These are phyloP conservation scores for Cyprinella venusta DNA, from an alignment of 2,797 vertebrate species.

Conservation along the genomic window DNA sequence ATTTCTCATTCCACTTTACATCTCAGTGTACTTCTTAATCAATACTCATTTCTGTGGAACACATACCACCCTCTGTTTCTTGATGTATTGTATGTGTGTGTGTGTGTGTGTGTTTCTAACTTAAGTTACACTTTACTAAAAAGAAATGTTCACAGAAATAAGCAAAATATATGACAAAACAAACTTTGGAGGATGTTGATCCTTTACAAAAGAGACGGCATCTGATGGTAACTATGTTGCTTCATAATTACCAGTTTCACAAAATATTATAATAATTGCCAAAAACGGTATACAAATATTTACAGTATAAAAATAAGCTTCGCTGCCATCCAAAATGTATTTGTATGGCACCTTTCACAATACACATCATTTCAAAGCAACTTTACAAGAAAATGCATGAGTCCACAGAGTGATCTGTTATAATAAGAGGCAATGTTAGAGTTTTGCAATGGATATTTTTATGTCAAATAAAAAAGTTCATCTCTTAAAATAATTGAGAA, in stretches of 20 bases:
- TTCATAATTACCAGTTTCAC: neutral
- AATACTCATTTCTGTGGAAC: constrained; percentile 37
- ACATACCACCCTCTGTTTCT: constrained; percentile 13
- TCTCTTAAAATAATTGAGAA: neutral
- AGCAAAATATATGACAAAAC: neutral
- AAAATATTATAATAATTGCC: too few relatives aligned
- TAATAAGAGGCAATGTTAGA: neutral
- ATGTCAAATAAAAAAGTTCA: neutral
- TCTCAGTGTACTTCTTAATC: constrained; percentile 27
- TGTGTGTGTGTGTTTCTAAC: constrained; percentile 2
- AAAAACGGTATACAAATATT: too few relatives aligned
- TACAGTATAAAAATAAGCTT: neutral
- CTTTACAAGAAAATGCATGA: too few relatives aligned
- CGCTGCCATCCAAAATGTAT: too few relatives aligned
- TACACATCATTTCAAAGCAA: too few relatives aligned
- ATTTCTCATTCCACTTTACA: constrained; percentile 36
- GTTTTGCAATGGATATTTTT: neutral
- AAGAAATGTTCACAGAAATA: neutral
- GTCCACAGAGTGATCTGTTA: neutral
- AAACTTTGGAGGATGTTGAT: neutral
- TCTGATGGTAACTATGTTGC: neutral
- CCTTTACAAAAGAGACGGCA: neutral
- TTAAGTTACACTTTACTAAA: constrained; percentile 19
- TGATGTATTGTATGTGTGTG: constrained; percentile 4
- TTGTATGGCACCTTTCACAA: too few relatives aligned